Percentiles rank a stretch among this genome's conserved stretches.
Conservation (phyloP, 2,797 vertebrate species). For the Fundulus diaphanus region DNA sequence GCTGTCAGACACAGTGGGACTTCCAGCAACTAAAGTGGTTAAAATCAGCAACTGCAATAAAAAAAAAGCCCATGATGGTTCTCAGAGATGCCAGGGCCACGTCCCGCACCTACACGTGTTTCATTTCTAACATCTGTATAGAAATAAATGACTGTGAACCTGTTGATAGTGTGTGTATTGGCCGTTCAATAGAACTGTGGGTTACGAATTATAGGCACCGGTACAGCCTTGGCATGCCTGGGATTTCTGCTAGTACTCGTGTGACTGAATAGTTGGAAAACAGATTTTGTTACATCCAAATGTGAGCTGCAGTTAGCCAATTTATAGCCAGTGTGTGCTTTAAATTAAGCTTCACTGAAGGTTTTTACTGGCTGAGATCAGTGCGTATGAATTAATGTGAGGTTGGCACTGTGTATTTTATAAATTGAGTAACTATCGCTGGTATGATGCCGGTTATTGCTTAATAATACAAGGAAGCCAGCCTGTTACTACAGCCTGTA, state of each 20-base stretch:
- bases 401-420: neutral
- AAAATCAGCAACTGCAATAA: conserved; percentile 9
- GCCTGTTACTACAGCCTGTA: neutral
- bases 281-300: conserved; percentile 3
- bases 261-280: neutral
- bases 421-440: neutral
- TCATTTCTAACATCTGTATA: neutral
- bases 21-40: conserved; percentile 13
- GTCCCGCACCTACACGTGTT: neutral
- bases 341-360: neutral
- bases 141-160: conserved; percentile 4
- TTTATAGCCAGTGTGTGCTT: neutral
- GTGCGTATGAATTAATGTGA: neutral
- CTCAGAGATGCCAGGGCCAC: conserved; percentile 2
- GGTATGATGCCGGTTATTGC: neutral
- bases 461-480: neutral
- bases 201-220: neutral
- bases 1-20: conserved; percentile 17
- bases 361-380: neutral
- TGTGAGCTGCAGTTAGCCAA: neutral
- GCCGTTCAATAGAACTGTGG: neutral
- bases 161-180: neutral
- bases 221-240: neutral
- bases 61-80: neutral
- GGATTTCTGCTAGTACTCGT: conserved; percentile 2